Evolutionary conservation across 2,888 invertebrate genomes (phyloP), one percentile per base, ranked within the genome.

Genomic region (Zygogramma bicolorata): DNA sequence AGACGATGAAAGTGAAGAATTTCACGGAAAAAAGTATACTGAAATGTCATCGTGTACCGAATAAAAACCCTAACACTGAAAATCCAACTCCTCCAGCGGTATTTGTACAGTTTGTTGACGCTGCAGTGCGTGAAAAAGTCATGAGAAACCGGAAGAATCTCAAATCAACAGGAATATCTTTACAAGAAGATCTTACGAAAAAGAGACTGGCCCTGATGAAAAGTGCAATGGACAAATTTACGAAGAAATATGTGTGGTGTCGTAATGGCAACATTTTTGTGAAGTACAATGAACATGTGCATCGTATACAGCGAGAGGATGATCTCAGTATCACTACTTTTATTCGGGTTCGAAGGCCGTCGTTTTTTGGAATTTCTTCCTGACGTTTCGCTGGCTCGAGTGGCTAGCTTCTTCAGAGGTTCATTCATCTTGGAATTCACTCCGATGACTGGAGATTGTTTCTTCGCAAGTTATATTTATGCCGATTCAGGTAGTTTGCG

Each of bases 31-130:
- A 18, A 7, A 34, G 34, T 34, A 59, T 59, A 29, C 5, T 15
- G 0, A 58, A 58, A 58, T 58, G 58, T 58, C 58, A 58, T 58
- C 58, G 58, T 1, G 8, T 59, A 59, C 59, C 57, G 13, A 58
- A 58, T 13, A 58, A 58, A 58, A 58, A 58, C 57, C 10, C 18
- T 18, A 59, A 59, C 20, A 34, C 31, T 0, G 18, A 59, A 1
- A 31, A 59, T 59, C 34, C 29, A 8, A 31, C 6, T 29, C 34
- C 29, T 31, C 15, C 59, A 15, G 58, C 27, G 15, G 58, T 27
- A 29, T 7, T 58, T 1, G 29, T 58, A 7, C 7, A 40, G n/a
- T 46, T 46, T 46, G 20, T 18, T 46, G 46, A 46, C 20, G 20
- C 46, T 8, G 46, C 46, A 46, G 46, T 46, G 46, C 46, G 46